Base-by-base conservation (phyloP, 2,113 vertebrate genomes). In the Melozone crissalis region DNA sequence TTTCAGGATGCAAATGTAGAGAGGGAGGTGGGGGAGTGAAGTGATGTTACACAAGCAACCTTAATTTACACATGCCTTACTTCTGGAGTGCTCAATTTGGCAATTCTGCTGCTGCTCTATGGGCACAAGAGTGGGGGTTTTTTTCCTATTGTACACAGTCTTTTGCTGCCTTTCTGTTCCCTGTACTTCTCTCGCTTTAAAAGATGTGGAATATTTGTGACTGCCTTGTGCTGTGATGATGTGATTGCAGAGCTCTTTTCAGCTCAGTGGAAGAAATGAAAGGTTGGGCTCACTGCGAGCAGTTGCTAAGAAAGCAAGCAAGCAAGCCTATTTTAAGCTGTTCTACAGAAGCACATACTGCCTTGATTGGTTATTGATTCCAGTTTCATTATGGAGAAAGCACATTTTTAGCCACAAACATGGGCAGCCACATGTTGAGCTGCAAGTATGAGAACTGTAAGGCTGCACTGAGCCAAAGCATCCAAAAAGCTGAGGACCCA, bases 341-440 rank as follows among this genome's bases (percentile, higher is more conserved):
- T 83, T 95, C 78, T 75, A 94, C 91, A 96, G 95, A 97, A 94
- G 91, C 92, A 90, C 87, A 37, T 41, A 27, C 72, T 85, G 93
- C 68, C 94, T 96, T 96, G 95, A 96, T 97, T 96, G 96, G 91
- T 93, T 96, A 94, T 92, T 94, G 92, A 97, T 97, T 97, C 93
- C 95, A 91, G 62, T 95, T 96, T 97, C 92, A 83, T 91, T 92
- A 93, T 9, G 72, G 94, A 87, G 84, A 95, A 76, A 87, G 78
- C 65, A 79, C 75, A 94, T 87, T 96, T 93, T 94, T 77, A 79
- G 84, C 74, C 52, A 75, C 77, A 87, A 87, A 71, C n/a, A 30
- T 46, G 33, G 66, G 75, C 93, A 78, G 66, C 57, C 83, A 92
- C 79, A 81, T 90, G 83, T 94, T 92, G 82, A 93, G 68, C 68